Conservation (phyloP, 2,113 vertebrate species). For the Eudorcas thomsonii region DNA sequence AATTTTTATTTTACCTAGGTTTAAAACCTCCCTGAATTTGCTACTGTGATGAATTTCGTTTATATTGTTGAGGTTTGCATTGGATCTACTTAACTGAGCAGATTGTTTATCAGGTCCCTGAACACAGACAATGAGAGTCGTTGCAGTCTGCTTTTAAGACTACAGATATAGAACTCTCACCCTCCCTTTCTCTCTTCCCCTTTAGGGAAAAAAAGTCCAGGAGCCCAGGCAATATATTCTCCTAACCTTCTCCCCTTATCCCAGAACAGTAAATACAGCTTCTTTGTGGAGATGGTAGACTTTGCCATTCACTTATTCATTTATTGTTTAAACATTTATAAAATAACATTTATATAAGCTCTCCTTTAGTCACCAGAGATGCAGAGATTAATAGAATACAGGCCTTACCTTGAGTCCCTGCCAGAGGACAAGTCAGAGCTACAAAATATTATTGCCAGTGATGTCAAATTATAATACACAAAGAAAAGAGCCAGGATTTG, state of each 20-base stretch:
- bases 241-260: background rate
- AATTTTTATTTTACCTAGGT: background rate
- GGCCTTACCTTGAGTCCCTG: background rate
- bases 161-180: background rate
- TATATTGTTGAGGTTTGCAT: background rate
- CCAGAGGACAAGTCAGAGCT: background rate
- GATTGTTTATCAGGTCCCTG: background rate
- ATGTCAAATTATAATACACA: background rate
- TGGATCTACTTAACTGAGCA: background rate
- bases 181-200: too few relatives aligned
- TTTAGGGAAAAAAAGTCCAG: background rate
- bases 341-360: background rate
- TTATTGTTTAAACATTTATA: background rate
- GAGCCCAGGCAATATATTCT: background rate
- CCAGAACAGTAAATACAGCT: background rate
- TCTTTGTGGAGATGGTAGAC: background rate
- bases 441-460: background rate
- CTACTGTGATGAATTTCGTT: background rate
- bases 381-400: background rate
- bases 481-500: background rate
- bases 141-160: background rate
- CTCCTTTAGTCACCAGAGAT: background rate
- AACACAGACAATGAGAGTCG: background rate
- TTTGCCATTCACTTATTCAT: background rate
- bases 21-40: background rate